Evolutionary conservation across 1,140 invertebrate species (phyloP).

Genomic region (Leguminivora glycinivorella): DNA sequence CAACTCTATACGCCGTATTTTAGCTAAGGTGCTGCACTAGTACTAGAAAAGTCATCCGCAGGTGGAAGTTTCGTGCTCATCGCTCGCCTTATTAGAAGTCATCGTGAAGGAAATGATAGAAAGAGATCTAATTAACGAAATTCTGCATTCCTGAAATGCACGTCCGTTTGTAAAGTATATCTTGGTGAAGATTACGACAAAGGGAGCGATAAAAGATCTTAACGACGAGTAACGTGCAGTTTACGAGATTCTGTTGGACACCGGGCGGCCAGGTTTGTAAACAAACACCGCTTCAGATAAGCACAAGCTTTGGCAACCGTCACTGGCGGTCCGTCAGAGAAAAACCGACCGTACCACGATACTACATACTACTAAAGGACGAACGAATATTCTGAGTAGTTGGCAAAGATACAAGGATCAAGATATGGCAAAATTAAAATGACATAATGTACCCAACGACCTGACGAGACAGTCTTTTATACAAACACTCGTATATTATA

Average conservation of each 20-base stretch:
- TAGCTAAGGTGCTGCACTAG: conserved; percentile 36
- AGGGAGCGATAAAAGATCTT: background rate
- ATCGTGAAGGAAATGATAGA: background rate
- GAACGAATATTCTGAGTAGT: no score
- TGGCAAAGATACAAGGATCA: conserved; percentile 34
- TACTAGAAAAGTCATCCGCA: conserved; percentile 14
- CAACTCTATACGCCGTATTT: conserved; percentile 63
- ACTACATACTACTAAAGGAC: conserved; percentile 38
- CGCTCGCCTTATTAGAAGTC: background rate
- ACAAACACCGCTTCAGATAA: conserved; percentile 55
- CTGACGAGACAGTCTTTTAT: conserved; percentile 15
- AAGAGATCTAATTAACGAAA: background rate
- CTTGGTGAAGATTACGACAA: background rate
- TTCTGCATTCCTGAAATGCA: conserved; percentile 7
- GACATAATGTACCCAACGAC: conserved; percentile 5
- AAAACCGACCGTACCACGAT: conserved; percentile 36
- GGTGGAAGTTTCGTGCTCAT: background rate
- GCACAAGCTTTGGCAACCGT: conserved; percentile 12
- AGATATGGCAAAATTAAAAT: conserved; percentile 16
- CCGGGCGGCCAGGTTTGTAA: conserved; percentile 44
- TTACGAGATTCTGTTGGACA: conserved; percentile 39
- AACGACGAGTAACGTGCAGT: conserved; percentile 29
- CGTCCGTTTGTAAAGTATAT: background rate
- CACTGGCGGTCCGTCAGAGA: conserved; percentile 42
- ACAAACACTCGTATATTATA: conserved; percentile 3